Evolutionary conservation across 2,113 vertebrate genomes (phyloP).

Genomic region (Benitochromis conjunctus): DNA sequence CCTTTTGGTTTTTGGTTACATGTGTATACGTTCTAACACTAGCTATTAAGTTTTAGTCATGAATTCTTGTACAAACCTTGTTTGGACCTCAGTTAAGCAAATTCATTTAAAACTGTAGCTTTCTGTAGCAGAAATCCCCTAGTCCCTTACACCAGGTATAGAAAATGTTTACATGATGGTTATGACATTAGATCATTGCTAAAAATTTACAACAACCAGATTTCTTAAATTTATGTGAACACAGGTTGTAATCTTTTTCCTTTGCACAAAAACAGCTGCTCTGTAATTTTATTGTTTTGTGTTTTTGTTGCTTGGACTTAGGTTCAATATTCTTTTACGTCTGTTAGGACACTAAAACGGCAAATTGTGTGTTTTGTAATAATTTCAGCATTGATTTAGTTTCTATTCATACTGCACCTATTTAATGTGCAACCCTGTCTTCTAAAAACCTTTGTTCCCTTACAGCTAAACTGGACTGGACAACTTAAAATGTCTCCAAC

Average conservation of each 20-base stretch:
- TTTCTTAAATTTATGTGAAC: neutral
- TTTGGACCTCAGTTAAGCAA: neutral
- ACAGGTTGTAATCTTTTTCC: neutral
- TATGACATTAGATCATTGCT: neutral
- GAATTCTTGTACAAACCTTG: neutral
- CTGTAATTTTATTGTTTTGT: neutral
- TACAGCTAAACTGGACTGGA: neutral
- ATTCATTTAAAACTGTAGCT: neutral
- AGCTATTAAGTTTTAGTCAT: neutral
- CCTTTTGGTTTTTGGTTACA: neutral
- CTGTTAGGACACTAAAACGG: neutral
- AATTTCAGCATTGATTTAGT: neutral
- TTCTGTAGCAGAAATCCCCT: neutral
- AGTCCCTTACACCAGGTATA: neutral
- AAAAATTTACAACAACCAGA: neutral
- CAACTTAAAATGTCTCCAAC: neutral
- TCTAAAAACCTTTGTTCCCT: neutral
- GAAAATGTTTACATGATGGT: slow-evolving; percentile 3
- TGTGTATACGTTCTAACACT: neutral
- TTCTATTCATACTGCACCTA: neutral
- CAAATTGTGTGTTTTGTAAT: neutral
- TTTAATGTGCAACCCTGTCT: neutral
- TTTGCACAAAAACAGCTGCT: neutral
- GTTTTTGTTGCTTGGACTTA: neutral
- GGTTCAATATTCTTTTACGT: neutral